Evolutionary conservation across 2,797 vertebrate genomes (phyloP).

Genomic region (Geotrypetes seraphini): DNA sequence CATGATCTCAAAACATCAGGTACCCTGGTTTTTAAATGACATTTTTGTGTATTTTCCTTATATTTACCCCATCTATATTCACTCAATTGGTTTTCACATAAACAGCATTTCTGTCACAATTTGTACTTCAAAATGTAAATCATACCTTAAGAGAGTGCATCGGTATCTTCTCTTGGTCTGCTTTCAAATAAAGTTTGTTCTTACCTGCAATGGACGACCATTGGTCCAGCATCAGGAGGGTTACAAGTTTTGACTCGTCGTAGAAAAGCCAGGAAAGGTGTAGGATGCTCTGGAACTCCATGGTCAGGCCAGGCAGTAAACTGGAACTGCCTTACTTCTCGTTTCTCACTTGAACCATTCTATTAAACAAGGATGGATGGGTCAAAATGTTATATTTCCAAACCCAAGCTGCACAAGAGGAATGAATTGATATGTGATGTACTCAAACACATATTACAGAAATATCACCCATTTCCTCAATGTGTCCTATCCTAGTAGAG

Average conservation of each 20-base stretch:
- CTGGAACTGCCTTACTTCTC: constrained; percentile 95
- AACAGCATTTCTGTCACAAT: no score
- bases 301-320: constrained; percentile 98
- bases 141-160: neutral
- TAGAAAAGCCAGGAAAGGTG: constrained; percentile 91
- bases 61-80: no score
- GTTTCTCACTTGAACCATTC: constrained; percentile 95
- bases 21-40: no score
- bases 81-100: no score
- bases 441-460: neutral
- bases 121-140: no score
- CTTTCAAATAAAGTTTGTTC: neutral
- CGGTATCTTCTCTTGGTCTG: neutral
- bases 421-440: neutral
- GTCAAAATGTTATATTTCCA: neutral
- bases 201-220: constrained; percentile 98
- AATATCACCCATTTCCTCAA: no score
- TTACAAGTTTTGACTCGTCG: constrained; percentile 94
- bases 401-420: neutral
- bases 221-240: constrained; percentile 91
- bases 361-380: constrained; percentile 34
- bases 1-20: no score
- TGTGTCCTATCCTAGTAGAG: no score
- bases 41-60: no score
- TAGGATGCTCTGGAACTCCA: constrained; percentile 93